These are phyloP conservation scores for Danio tinwini DNA, from an alignment of 2,797 vertebrate genomes.

Conservation along the genomic window DNA sequence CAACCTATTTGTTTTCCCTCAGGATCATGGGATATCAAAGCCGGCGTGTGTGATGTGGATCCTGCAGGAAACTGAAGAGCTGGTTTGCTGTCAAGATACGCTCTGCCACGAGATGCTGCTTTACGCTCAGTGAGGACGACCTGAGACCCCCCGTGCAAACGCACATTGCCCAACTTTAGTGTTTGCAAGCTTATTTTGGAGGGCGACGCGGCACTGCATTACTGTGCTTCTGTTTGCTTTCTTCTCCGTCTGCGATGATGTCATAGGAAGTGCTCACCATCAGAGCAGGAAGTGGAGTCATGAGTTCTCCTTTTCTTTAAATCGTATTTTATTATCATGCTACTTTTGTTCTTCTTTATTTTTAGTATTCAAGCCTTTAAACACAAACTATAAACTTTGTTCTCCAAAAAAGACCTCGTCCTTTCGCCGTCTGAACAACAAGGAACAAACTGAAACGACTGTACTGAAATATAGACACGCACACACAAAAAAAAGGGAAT, in stretches of 20 bases:
- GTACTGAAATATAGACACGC: conserved; percentile 64
- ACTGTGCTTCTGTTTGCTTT: conserved; percentile 52
- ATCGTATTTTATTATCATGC: conserved; percentile 30
- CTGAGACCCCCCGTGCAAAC: conserved; percentile 11
- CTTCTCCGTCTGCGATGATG: conserved; percentile 48
- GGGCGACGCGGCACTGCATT: conserved; percentile 60
- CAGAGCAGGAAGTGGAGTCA: conserved; percentile 20
- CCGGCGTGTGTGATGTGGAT: conserved; percentile 73
- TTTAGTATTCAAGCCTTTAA: conserved; percentile 62
- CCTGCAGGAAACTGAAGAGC: conserved; percentile 73
- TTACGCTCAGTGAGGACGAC: neutral
- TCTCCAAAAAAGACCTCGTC: conserved; percentile 58
- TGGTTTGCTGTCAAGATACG: conserved; percentile 43
- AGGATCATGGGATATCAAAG: conserved; percentile 80
- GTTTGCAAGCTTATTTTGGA: conserved; percentile 41
- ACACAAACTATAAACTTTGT: conserved; percentile 45
- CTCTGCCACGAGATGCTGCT: conserved; percentile 42
- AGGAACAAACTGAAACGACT: conserved; percentile 61
- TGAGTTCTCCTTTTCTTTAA: neutral
- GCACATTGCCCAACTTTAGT: conserved; percentile 22
- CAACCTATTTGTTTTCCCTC: neutral
- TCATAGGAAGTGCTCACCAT: conserved; percentile 36
- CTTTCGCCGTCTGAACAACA: conserved; percentile 67
- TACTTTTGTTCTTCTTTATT: conserved; percentile 41
- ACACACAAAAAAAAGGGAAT: conserved; percentile 54